Conservation (phyloP, 92 coral and sea anemone genomes). For the Pocillopora grandis region DNA sequence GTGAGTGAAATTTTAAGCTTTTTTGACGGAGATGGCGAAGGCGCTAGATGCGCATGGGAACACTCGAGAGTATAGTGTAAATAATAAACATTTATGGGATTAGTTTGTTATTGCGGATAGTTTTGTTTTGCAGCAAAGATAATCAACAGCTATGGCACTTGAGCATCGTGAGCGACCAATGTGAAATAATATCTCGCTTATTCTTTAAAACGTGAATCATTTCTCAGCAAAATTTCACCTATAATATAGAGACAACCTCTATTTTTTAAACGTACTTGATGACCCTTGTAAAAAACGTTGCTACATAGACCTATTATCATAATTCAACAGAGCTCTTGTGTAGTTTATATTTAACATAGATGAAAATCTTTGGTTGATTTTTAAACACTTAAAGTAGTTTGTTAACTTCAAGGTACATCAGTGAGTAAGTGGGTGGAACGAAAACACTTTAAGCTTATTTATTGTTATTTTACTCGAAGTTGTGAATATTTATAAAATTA, state of each 20-base stretch:
- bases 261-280: not conserved
- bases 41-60: not conserved
- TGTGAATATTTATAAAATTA: not conserved
- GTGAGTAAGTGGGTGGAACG: not conserved
- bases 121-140: not conserved
- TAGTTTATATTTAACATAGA: not conserved
- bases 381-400: not conserved
- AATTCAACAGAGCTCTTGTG: not conserved
- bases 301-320: not conserved
- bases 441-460: constrained; percentile 1
- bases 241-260: not conserved
- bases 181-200: not conserved
- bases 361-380: constrained; percentile 6
- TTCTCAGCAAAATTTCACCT: not conserved
- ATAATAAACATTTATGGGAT: not conserved
- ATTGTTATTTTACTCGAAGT: constrained; percentile 6
- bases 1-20: constrained; percentile 13
- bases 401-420: not conserved
- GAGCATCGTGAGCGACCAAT: not conserved
- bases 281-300: not conserved
- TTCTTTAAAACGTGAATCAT: not conserved
- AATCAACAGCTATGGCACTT: not conserved
- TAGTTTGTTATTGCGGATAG: not conserved
- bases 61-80: not conserved
- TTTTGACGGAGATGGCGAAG: not conserved